A percentile compares a stretch with the other conserved stretches of the same genome.
phyloP scores from a whole-genome alignment of 1,140 invertebrate species.

The Brachionus sp. region DNA sequence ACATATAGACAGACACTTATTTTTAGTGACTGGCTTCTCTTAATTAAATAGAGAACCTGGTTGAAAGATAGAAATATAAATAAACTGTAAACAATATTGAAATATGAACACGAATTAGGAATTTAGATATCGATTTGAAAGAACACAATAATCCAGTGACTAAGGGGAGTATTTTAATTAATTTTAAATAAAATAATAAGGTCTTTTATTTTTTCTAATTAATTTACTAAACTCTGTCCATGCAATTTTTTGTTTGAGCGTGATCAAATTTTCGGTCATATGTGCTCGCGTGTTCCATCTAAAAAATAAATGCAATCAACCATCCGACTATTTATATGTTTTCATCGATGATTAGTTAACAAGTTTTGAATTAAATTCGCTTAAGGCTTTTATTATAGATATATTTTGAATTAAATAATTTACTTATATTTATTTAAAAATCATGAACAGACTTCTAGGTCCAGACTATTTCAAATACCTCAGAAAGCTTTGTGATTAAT shows the following conservation, averaged over 20 bases:
- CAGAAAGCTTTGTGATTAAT: not conserved
- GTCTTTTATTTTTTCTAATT: not conserved
- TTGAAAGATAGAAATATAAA: slow-evolving; percentile 30
- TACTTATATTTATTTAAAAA: slow-evolving; percentile 1
- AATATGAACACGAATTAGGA: not conserved
- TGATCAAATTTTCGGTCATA: not conserved
- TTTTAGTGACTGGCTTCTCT: not conserved
- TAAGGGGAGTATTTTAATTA: slow-evolving; percentile 7
- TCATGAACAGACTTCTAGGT: not conserved
- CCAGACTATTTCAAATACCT: slow-evolving; percentile 11
- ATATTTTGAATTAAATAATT: not conserved
- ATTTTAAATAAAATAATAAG: slow-evolving; percentile 15
- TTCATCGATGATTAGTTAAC: slow-evolving; percentile 17
- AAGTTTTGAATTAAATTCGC: not conserved
- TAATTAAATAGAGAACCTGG: slow-evolving; percentile 24
- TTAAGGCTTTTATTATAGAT: slow-evolving; percentile 6
- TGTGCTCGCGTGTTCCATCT: not conserved
- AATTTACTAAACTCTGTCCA: not conserved
- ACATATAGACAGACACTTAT: not conserved
- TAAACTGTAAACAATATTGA: slow-evolving; percentile 6
- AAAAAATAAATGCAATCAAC: not conserved
- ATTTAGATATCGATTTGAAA: slow-evolving; percentile 18
- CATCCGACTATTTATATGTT: not conserved
- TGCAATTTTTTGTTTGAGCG: not conserved
- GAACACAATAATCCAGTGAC: not conserved